These are phyloP conservation scores for Paedocypris micromegethes DNA, from an alignment of 2,797 vertebrate species.

Conservation along the genomic window DNA sequence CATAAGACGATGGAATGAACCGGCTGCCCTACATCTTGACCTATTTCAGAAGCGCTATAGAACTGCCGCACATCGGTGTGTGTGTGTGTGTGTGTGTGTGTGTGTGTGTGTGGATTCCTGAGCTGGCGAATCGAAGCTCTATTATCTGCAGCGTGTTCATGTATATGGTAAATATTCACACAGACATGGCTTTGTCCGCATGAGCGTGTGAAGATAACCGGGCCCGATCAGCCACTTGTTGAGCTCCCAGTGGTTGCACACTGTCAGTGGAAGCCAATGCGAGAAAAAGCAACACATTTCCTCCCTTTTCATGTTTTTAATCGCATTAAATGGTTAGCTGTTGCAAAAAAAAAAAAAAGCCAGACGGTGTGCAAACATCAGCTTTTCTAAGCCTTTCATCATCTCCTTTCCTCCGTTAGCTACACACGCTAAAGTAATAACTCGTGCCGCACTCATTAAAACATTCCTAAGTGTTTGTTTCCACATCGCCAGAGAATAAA, in stretches of 20 bases:
- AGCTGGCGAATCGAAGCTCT: not conserved
- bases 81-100: not conserved
- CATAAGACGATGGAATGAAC: conserved; percentile 6
- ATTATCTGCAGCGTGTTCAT: conserved; percentile 8
- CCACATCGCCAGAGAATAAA: not conserved
- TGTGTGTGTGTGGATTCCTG: too few species aligned
- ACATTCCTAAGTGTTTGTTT: not conserved
- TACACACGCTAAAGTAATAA: not conserved
- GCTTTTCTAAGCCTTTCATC: conserved; percentile 19
- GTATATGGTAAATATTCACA: conserved; percentile 11
- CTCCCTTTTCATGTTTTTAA: conserved; percentile 19
- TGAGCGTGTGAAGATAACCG: not conserved
- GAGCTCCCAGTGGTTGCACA: not conserved
- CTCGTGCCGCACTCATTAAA: not conserved
- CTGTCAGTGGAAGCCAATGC: not conserved
- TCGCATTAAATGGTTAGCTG: conserved; percentile 15
- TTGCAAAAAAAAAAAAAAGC: conserved; percentile 8
- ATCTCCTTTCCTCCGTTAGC: not conserved
- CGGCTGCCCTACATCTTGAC: conserved; percentile 5
- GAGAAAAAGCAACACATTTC: not conserved
- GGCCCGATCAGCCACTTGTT: not conserved
- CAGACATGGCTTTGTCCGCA: not conserved
- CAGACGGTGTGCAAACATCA: conserved; percentile 14
- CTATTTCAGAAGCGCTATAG: conserved; percentile 11
- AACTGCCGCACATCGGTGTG: not conserved